Evolutionary conservation across 2,888 invertebrate genomes (phyloP).

Genomic region (Cerastis leucographa): DNA sequence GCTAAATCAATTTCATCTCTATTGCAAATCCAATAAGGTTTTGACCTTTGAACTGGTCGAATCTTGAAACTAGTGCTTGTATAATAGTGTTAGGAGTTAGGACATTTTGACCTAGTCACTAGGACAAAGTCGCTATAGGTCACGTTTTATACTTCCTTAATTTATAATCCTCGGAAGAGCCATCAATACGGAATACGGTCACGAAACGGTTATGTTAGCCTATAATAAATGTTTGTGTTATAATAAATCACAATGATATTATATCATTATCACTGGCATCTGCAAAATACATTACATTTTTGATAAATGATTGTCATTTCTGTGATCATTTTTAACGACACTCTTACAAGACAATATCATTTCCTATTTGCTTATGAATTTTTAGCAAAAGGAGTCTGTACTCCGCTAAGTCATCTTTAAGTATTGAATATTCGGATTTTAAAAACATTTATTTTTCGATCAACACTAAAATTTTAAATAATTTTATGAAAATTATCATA

Average conservation of each 20-base stretch:
- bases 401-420: not conserved
- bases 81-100: conserved; percentile 28
- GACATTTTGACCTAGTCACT: conserved; percentile 18
- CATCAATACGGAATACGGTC: not conserved
- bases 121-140: conserved; percentile 3
- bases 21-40: not conserved
- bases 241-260: conserved; percentile 1
- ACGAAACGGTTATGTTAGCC: conserved; percentile 1
- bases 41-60: conserved; percentile 20
- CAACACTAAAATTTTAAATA: not conserved
- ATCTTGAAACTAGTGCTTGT: conserved; percentile 10
- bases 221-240: not conserved
- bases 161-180: conserved; percentile 20
- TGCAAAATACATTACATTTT: not conserved
- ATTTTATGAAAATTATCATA: not conserved
- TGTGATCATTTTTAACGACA: not conserved
- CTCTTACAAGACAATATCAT: not conserved
- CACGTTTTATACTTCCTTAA: conserved; percentile 20
- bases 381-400: not conserved
- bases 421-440: not conserved
- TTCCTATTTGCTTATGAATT: not conserved
- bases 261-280: not conserved
- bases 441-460: not conserved
- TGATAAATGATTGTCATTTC: not conserved
- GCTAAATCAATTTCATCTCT: not conserved